Conservation (phyloP, 2,113 vertebrate species). For the Labrus mixtus region DNA sequence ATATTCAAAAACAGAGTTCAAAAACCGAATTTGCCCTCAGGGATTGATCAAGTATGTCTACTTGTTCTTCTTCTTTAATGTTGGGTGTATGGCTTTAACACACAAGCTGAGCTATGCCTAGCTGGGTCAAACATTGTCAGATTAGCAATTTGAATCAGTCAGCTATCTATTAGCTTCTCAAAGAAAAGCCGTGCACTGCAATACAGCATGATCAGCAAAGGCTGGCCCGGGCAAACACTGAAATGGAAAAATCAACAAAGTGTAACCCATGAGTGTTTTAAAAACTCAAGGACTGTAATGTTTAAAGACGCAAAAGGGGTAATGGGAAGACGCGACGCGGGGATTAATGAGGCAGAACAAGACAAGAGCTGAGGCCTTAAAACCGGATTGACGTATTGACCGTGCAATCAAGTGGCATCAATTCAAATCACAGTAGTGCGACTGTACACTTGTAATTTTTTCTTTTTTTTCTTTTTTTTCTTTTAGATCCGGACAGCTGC, state of each 20-base stretch:
- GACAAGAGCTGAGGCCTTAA: not conserved
- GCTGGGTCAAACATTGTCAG: slow-evolving; percentile 19
- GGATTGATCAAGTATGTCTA: too few species aligned
- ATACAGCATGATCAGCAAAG: not conserved
- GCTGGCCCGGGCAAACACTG: too few species aligned
- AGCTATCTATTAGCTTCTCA: not conserved
- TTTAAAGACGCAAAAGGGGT: not conserved
- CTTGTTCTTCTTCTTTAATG: too few species aligned
- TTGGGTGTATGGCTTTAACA: not conserved
- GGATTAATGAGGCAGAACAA: slow-evolving; percentile 23
- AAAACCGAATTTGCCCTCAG: too few species aligned
- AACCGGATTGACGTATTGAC: not conserved
- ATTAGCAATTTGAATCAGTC: not conserved
- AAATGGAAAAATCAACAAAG: not conserved
- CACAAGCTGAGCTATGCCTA: not conserved
- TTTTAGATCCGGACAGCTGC: slow-evolving; percentile 77
- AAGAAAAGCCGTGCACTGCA: not conserved
- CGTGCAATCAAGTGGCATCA: not conserved
- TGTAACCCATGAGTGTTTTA: not conserved
- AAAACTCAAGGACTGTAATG: not conserved
- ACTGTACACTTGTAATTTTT: not conserved
- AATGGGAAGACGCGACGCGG: not conserved
- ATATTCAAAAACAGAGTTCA: too few species aligned
- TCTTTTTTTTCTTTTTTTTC: slow-evolving; percentile 55
- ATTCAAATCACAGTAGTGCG: not conserved